Percentiles rank a stretch among this genome's conserved stretches.
These are phyloP conservation scores for Taeniopygia guttata DNA, from an alignment of 2,797 vertebrate species.

Conservation along the genomic window DNA sequence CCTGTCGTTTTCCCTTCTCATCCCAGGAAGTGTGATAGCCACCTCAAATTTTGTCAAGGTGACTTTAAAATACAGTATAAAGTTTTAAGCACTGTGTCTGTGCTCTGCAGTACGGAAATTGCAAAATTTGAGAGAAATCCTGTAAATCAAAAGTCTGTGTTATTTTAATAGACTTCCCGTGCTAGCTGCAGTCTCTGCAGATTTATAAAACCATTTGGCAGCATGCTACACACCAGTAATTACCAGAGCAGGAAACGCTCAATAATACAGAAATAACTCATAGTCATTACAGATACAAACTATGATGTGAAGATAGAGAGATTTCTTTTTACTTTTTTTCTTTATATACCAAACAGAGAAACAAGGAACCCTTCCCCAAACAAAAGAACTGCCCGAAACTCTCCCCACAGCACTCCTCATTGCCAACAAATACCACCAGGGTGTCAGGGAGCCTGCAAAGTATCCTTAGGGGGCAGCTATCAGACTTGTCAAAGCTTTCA, in stretches of 20 bases:
- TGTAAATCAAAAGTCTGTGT: neutral
- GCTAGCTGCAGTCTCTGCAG: constrained; percentile 18
- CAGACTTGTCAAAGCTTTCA: neutral
- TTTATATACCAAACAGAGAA: neutral
- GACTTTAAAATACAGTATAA: neutral
- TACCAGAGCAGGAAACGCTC: constrained; percentile 4
- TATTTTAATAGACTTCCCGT: neutral
- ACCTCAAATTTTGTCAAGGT: neutral
- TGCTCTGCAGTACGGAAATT: neutral
- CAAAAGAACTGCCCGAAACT: neutral
- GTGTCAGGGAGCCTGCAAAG: neutral
- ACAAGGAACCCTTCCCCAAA: neutral
- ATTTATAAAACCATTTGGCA: constrained; percentile 34
- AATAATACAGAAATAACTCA: constrained; percentile 10
- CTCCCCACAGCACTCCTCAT: neutral
- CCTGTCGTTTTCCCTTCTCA: neutral
- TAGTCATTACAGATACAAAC: neutral
- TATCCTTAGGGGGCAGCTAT: neutral
- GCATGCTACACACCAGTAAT: constrained; percentile 18
- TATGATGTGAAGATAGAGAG: neutral
- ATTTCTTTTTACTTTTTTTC: neutral
- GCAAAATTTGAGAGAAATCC: neutral
- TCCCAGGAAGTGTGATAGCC: neutral
- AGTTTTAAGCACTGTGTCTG: neutral
- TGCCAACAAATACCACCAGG: neutral